Evolutionary conservation across 2,888 invertebrate genomes (phyloP).

Genomic region (Lasius platythorax): DNA sequence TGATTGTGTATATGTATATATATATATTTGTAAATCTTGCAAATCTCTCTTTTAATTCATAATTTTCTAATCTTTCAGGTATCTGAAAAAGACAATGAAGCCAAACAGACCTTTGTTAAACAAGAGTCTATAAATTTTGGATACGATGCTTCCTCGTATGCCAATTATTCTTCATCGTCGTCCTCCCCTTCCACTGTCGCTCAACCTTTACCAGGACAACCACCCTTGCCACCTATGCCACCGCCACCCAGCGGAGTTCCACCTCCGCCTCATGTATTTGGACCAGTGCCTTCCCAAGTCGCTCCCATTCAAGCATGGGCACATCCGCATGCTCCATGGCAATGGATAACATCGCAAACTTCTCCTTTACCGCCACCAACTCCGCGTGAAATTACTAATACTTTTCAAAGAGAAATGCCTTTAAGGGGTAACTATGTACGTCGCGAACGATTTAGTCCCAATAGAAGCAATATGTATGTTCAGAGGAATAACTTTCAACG

Average conservation of each 20-base stretch:
- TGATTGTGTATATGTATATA: background rate
- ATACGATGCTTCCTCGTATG: slow-evolving; percentile 79
- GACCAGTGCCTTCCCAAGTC: slow-evolving; percentile 81
- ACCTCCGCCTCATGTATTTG: slow-evolving; percentile 81
- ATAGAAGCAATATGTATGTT: slow-evolving; percentile 79
- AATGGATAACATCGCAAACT: slow-evolving; percentile 83
- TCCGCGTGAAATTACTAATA: slow-evolving; percentile 74
- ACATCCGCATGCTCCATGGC: slow-evolving; percentile 80
- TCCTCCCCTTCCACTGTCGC: slow-evolving; percentile 76
- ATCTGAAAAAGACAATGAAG: slow-evolving; percentile 78
- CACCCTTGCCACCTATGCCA: slow-evolving; percentile 84
- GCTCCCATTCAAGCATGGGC: slow-evolving; percentile 80
- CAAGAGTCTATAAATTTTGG: slow-evolving; percentile 78
- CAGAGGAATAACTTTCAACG: slow-evolving; percentile 83
- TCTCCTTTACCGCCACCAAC: slow-evolving; percentile 78
- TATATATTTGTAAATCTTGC: background rate
- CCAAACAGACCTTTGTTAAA: slow-evolving; percentile 75
- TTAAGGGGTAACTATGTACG: slow-evolving; percentile 80
- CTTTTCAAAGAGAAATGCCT: slow-evolving; percentile 81
- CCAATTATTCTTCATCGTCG: slow-evolving; percentile 77
- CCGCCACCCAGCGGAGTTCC: slow-evolving; percentile 82
- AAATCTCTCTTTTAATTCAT: slow-evolving; percentile 48
- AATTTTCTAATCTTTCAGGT: slow-evolving; percentile 67
- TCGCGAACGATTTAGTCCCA: slow-evolving; percentile 82
- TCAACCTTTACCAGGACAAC: slow-evolving; percentile 84